phyloP scores from a whole-genome alignment of 2,888 invertebrate species.

The Callyntrura sp. region DNA sequence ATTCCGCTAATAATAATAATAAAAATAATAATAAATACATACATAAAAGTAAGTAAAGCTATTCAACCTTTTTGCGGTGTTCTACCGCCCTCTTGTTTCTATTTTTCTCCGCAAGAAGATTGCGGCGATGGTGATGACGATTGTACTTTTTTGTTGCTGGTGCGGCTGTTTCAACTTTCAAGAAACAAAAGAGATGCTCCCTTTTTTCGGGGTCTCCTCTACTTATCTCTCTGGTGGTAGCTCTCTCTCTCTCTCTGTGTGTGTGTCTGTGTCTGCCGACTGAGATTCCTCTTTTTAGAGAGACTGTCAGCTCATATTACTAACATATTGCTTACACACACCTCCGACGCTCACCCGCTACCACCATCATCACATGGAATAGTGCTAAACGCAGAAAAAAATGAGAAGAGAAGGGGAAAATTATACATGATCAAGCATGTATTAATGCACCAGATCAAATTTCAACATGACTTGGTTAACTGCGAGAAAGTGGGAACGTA shows the following conservation, averaged over 20 bases:
- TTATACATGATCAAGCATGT: slow-evolving; percentile 4
- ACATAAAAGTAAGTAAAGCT: slow-evolving; percentile 6
- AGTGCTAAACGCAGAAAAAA: slow-evolving; percentile 42
- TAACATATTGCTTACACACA: slow-evolving; percentile 64
- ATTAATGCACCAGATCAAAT: slow-evolving; percentile 12
- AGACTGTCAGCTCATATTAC: slow-evolving; percentile 81
- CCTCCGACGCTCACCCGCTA: slow-evolving; percentile 50
- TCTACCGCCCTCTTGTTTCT: neutral
- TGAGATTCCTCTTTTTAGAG: slow-evolving; percentile 58
- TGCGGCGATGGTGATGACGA: neutral
- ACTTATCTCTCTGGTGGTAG: neutral
- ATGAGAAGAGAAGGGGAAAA: slow-evolving; percentile 33
- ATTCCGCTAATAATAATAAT: slow-evolving; percentile 18
- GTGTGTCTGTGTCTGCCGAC: slow-evolving; percentile 27
- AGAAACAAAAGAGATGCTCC: slow-evolving; percentile 47
- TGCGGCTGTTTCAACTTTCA: slow-evolving; percentile 35
- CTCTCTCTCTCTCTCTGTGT: too few species aligned
- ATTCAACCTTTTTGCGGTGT: slow-evolving; percentile 1
- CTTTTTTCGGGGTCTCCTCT: neutral
- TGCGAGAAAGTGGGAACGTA: neutral
- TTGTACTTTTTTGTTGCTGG: neutral
- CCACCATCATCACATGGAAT: slow-evolving; percentile 33
- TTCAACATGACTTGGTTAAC: neutral
- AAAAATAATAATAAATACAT: neutral
- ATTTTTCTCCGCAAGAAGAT: slow-evolving; percentile 19